Conservation (phyloP, 2,888 invertebrate genomes). For the Abrostola triplasia region DNA sequence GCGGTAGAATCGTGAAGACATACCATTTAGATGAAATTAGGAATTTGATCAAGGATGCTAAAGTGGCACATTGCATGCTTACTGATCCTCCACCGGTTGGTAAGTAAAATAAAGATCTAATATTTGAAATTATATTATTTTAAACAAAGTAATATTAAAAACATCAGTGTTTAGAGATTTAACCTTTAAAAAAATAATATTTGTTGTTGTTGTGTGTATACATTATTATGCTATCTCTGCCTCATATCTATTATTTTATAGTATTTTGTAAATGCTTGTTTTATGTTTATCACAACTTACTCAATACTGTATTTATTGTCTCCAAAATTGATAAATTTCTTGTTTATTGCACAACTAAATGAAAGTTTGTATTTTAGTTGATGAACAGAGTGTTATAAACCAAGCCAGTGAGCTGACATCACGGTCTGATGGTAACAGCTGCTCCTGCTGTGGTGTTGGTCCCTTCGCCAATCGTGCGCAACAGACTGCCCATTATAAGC, state of each 20-base stretch:
- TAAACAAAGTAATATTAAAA: no score
- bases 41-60: slow-evolving; percentile 84
- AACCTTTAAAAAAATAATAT: no score
- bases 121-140: not conserved
- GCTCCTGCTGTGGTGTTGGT: slow-evolving; percentile 84
- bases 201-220: no score
- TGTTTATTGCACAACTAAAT: not conserved
- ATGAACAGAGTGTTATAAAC: slow-evolving; percentile 83
- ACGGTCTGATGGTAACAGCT: slow-evolving; percentile 77
- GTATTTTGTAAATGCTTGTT: no score
- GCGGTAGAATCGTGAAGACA: slow-evolving; percentile 80
- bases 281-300: no score
- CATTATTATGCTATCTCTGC: no score
- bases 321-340: not conserved
- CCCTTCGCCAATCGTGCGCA: slow-evolving; percentile 89
- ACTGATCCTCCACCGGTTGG: slow-evolving; percentile 85
- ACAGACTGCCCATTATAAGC: slow-evolving; percentile 93
- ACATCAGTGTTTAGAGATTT: no score
- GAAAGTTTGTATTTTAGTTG: slow-evolving; percentile 68
- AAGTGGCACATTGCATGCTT: slow-evolving; percentile 89
- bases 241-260: no score
- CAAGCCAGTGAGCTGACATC: slow-evolving; percentile 79
- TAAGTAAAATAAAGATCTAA: slow-evolving; percentile 62
- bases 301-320: not conserved
- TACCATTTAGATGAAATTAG: slow-evolving; percentile 86